phyloP scores from a whole-genome alignment of 2,113 vertebrate species.

The Zootoca vivipara region DNA sequence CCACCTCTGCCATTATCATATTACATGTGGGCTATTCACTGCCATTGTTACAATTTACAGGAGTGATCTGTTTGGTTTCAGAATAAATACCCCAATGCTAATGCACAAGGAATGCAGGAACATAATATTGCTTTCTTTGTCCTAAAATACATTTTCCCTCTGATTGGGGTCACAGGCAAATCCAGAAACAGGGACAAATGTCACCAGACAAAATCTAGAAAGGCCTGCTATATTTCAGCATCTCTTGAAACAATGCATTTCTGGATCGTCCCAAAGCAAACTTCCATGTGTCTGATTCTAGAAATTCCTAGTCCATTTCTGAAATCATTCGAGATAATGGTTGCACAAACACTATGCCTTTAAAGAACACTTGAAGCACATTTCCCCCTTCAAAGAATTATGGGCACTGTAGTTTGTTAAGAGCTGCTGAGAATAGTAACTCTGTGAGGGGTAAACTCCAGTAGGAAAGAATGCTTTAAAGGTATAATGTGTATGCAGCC shows the following conservation, averaged over 20 bases:
- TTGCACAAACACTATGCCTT: too few relatives aligned
- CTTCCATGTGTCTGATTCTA: neutral
- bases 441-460: too few relatives aligned
- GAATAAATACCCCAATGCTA: neutral
- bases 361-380: too few relatives aligned
- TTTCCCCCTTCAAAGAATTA: too few relatives aligned
- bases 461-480: too few relatives aligned
- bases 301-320: neutral
- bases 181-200: neutral
- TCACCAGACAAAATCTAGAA: neutral
- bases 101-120: neutral
- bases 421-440: too few relatives aligned
- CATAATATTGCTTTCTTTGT: conserved; percentile 8
- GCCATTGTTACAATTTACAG: neutral
- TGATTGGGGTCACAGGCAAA: neutral
- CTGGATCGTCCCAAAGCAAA: neutral
- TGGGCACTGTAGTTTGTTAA: too few relatives aligned
- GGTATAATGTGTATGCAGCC: too few relatives aligned
- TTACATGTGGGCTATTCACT: neutral
- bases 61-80: neutral
- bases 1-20: neutral
- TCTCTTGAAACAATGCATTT: neutral
- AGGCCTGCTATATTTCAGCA: neutral
- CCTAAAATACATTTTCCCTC: neutral
- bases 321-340: neutral